These are phyloP conservation scores for Nicator chloris DNA, from an alignment of 2,113 vertebrate genomes.

Conservation along the genomic window DNA sequence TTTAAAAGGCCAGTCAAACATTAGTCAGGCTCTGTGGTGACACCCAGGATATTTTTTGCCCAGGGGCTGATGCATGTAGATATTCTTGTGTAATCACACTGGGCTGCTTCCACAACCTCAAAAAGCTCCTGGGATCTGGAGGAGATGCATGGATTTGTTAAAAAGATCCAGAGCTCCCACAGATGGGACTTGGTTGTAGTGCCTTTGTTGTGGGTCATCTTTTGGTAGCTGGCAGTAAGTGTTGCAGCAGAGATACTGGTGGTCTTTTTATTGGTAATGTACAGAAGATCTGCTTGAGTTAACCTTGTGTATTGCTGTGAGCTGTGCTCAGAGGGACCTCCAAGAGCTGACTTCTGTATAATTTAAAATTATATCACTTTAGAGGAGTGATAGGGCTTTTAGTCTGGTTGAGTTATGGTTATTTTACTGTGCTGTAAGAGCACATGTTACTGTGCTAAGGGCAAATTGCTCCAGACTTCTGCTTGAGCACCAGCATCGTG, in stretches of 20 bases:
- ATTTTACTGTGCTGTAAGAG: neutral
- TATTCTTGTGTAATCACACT: neutral
- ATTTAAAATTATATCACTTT: too few species aligned
- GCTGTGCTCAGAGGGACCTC: constrained; percentile 31
- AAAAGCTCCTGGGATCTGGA: neutral
- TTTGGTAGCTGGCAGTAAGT: neutral
- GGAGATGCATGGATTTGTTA: neutral
- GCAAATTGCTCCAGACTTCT: neutral
- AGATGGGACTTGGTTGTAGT: neutral
- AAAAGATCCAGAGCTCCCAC: neutral
- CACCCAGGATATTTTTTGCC: neutral
- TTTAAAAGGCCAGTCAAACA: neutral
- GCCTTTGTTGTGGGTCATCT: neutral
- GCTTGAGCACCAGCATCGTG: neutral
- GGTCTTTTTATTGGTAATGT: neutral
- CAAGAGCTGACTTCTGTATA: constrained; percentile 12
- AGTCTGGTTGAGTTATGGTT: constrained; percentile 11
- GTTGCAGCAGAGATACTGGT: neutral
- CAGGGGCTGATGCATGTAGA: neutral
- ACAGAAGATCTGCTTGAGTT: neutral
- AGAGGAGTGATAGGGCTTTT: neutral
- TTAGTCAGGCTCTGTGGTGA: neutral
- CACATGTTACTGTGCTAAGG: neutral
- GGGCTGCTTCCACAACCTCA: neutral
- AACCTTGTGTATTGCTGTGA: neutral